These are phyloP conservation scores for Bovichtus variegatus DNA, from an alignment of 2,797 vertebrate genomes.

Conservation along the genomic window DNA sequence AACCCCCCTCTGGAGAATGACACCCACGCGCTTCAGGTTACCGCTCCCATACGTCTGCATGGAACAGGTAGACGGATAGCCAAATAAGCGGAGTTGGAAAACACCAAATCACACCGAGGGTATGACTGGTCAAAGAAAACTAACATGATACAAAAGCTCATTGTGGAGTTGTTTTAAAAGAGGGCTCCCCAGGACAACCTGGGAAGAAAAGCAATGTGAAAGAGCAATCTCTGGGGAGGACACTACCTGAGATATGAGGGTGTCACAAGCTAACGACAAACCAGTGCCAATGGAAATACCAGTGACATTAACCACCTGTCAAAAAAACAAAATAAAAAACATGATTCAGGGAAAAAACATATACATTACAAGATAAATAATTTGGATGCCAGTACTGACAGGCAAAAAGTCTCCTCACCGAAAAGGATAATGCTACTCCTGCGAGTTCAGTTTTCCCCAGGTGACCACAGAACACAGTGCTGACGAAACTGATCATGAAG, in stretches of 20 bases:
- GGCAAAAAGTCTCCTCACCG: constrained; percentile 75
- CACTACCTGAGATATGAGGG: constrained; percentile 91
- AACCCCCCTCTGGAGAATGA: constrained; percentile 90
- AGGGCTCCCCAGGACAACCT: constrained; percentile 28
- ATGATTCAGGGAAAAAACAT: neutral
- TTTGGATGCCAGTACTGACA: neutral
- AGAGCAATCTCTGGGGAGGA: constrained; percentile 9
- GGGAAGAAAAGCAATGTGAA: constrained; percentile 46
- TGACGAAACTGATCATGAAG: constrained; percentile 88
- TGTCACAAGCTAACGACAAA: constrained; percentile 91
- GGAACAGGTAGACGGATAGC: constrained; percentile 18
- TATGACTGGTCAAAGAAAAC: constrained; percentile 45
- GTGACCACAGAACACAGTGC: constrained; percentile 92
- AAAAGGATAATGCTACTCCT: constrained; percentile 86
- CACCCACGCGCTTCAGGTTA: constrained; percentile 92
- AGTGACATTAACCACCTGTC: constrained; percentile 90
- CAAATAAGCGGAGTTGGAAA: constrained; percentile 15
- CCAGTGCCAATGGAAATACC: constrained; percentile 89
- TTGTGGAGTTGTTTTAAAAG: constrained; percentile 37
- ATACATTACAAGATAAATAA: neutral
- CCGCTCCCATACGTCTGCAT: constrained; percentile 88
- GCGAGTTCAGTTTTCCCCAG: constrained; percentile 90
- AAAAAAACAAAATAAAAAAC: neutral
- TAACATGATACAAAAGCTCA: constrained; percentile 49
- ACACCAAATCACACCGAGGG: constrained; percentile 1